Evolutionary conservation across 2,888 invertebrate genomes (phyloP).

Genomic region (Cataglyphis albicans): DNA sequence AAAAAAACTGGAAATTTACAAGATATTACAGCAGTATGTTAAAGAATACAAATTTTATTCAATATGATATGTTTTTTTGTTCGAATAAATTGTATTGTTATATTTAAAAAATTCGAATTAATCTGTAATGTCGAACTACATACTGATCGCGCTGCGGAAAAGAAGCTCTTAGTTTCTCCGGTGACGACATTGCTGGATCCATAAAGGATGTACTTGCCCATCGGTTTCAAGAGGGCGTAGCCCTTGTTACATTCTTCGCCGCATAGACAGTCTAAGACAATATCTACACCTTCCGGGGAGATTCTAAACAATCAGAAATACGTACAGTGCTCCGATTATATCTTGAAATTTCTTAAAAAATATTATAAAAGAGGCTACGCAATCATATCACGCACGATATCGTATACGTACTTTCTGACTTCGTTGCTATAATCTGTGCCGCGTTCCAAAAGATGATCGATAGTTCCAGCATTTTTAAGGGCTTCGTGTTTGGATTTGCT

Average conservation of each 20-base stretch:
- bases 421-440: slow-evolving; percentile 94
- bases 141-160: slow-evolving; percentile 95
- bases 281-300: slow-evolving; percentile 93
- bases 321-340: neutral
- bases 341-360: neutral
- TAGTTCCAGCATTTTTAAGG: slow-evolving; percentile 90
- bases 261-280: slow-evolving; percentile 95
- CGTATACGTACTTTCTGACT: slow-evolving; percentile 92
- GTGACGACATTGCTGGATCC: slow-evolving; percentile 96
- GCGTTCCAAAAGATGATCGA: slow-evolving; percentile 93
- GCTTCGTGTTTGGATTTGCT: slow-evolving; percentile 94
- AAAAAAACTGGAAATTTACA: neutral
- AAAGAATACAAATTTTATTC: neutral
- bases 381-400: neutral
- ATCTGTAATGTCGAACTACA: slow-evolving; percentile 74
- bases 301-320: slow-evolving; percentile 86
- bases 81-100: neutral
- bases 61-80: neutral
- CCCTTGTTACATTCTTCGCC: slow-evolving; percentile 96
- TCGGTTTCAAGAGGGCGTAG: slow-evolving; percentile 93
- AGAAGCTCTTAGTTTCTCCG: slow-evolving; percentile 96
- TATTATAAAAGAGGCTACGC: neutral
- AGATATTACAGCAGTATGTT: neutral
- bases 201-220: slow-evolving; percentile 95
- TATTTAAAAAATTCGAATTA: neutral